Evolutionary conservation across 1,140 invertebrate genomes (phyloP), one percentile per base, ranked within the genome.

Genomic region (Euglossa dilemma): DNA sequence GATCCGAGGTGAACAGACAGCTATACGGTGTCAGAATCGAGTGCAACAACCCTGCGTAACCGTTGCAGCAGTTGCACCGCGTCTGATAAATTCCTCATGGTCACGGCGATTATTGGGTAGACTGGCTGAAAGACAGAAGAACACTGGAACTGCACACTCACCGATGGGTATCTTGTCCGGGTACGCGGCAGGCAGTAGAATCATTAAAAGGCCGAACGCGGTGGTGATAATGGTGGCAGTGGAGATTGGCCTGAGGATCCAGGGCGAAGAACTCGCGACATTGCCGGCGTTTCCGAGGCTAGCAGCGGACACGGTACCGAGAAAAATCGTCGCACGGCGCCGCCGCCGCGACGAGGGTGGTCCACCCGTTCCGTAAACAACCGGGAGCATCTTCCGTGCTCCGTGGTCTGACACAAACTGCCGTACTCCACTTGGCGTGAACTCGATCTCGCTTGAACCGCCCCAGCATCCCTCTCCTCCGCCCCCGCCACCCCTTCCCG

Each of bases 341-440:
- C 85, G 80, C 73, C 87, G 80, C 73, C 86, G 86, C 83, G 88
- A 89, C 89, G 89, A 89, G 85, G 87, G 87, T 76, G 87, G 80
- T 75, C 83, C 89, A 83, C 82, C 85, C 70, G 73, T 87, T 69
- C 52, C 89, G 80, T 80, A 83, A 90, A 85, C 73, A 87, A 87
- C 87, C 88, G 84, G 88, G 89, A 93, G 87, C 92, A 91, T 92
- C 92, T 91, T 93, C 89, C 91, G 91, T 89, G 90, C 93, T 92
- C 91, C 89, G 90, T 90, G 85, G 91, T 92, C 92, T 91, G 92
- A 92, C 92, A 93, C 92, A 93, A 93, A 93, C 93, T 93, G 92
- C 87, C 86, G 91, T 90, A 90, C 90, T 90, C 90, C 89, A 91
- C 90, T 92, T 89, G 87, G 88, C 91, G 89, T 90, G 86, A 90